These are phyloP conservation scores for Albula goreensis DNA, from an alignment of 2,113 vertebrate genomes.

Conservation along the genomic window DNA sequence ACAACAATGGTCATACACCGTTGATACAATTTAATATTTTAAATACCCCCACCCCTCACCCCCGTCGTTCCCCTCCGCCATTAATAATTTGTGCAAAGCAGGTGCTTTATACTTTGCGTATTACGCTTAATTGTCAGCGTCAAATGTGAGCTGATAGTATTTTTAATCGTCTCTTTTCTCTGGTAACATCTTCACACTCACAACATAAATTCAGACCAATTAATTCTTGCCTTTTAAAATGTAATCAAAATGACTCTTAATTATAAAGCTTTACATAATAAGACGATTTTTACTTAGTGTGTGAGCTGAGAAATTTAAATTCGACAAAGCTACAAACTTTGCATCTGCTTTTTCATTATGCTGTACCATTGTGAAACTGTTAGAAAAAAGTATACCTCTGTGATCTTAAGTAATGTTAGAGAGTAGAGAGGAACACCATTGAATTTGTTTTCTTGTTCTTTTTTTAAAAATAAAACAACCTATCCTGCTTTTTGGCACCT, in stretches of 20 bases:
- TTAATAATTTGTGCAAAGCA: too few species aligned
- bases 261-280: conserved; percentile 26
- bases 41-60: too few species aligned
- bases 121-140: neutral
- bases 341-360: conserved; percentile 33
- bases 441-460: neutral
- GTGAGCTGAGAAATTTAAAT: neutral
- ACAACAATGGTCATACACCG: too few species aligned
- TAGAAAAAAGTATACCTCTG: neutral
- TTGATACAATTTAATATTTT: too few species aligned
- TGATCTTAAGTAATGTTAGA: neutral
- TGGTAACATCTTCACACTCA: neutral
- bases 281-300: conserved; percentile 12
- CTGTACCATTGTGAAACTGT: conserved; percentile 13
- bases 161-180: neutral
- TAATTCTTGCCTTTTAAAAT: conserved; percentile 8
- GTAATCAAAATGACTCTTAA: conserved; percentile 30
- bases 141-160: neutral
- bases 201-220: neutral
- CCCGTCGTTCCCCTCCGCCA: too few species aligned
- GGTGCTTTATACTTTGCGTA: too few species aligned
- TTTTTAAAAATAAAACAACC: neutral
- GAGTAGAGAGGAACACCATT: neutral
- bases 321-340: neutral
- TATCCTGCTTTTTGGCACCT: neutral